phyloP scores from a whole-genome alignment of 2,113 vertebrate genomes.

The Sciurus niger region DNA sequence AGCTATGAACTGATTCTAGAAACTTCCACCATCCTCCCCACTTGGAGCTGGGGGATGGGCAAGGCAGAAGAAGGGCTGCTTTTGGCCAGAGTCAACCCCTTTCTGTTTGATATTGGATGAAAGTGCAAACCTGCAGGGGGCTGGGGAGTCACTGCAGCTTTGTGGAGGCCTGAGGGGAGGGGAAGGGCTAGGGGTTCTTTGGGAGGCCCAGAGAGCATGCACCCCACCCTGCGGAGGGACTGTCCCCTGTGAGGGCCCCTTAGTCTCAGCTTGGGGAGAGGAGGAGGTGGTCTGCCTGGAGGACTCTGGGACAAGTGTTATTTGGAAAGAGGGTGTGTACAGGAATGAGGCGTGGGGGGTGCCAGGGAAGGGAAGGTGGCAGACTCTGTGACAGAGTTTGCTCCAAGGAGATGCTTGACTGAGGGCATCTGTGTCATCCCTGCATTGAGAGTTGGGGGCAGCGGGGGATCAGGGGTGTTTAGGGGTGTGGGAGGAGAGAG shows the following conservation, averaged over 20 bases:
- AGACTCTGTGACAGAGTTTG: background rate
- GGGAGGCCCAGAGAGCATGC: background rate
- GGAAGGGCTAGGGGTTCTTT: background rate
- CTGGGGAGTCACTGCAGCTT: background rate
- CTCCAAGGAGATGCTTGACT: background rate
- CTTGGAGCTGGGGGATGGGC: constrained; percentile 50
- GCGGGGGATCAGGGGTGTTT: no score
- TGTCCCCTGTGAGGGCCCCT: constrained; percentile 5
- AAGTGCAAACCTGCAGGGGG: background rate
- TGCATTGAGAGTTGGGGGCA: background rate
- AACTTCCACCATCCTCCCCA: background rate
- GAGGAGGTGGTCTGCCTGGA: constrained; percentile 24
- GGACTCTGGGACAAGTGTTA: constrained; percentile 13
- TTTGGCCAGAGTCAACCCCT: background rate
- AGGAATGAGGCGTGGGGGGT: constrained; percentile 52
- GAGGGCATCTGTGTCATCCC: background rate
- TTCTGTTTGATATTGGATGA: background rate
- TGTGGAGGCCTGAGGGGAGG: background rate
- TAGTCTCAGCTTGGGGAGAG: background rate
- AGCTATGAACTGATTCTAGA: constrained; percentile 43
- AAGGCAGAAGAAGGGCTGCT: background rate
- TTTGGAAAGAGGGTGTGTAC: constrained; percentile 70
- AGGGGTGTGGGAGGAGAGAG: background rate
- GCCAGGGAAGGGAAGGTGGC: no score
- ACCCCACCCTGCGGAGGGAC: background rate